These are phyloP conservation scores for Drosophila sp. DNA, from an alignment of 1,140 invertebrate genomes.

Conservation along the genomic window DNA sequence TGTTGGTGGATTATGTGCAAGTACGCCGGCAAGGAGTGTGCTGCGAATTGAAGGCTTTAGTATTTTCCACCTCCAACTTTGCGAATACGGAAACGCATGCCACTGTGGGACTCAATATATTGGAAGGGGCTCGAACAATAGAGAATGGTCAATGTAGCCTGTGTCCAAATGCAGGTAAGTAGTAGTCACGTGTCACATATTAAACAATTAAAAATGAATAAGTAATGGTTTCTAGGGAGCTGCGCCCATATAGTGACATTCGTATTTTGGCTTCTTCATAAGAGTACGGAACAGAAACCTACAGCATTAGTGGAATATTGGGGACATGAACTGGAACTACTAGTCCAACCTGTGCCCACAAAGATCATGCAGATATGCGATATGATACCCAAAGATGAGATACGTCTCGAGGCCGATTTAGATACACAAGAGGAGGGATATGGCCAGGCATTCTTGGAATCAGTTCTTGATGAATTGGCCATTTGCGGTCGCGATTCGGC, in stretches of 20 bases:
- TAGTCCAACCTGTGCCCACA: conserved; percentile 57
- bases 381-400: conserved; percentile 55
- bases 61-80: conserved; percentile 54
- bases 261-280: conserved; percentile 73
- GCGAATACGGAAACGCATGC: conserved; percentile 63
- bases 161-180: conserved; percentile 40
- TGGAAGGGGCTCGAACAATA: conserved; percentile 45
- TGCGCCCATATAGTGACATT: conserved; percentile 71
- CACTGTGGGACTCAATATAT: conserved; percentile 57
- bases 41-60: conserved; percentile 60
- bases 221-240: conserved; percentile 30
- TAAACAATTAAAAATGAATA: background rate
- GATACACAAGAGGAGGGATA: conserved; percentile 40
- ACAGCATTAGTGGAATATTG: conserved; percentile 67
- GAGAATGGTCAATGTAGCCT: conserved; percentile 55
- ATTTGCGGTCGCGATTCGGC: conserved; percentile 62
- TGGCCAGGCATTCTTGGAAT: conserved; percentile 58
- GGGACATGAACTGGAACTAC: conserved; percentile 67
- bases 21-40: conserved; percentile 46
- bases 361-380: conserved; percentile 61
- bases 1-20: conserved; percentile 73
- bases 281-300: conserved; percentile 54
- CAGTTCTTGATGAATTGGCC: conserved; percentile 69
- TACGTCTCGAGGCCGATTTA: conserved; percentile 43
- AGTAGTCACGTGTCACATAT: background rate